These are phyloP conservation scores for Numenius arquata DNA, from an alignment of 2,113 vertebrate species.

Conservation along the genomic window DNA sequence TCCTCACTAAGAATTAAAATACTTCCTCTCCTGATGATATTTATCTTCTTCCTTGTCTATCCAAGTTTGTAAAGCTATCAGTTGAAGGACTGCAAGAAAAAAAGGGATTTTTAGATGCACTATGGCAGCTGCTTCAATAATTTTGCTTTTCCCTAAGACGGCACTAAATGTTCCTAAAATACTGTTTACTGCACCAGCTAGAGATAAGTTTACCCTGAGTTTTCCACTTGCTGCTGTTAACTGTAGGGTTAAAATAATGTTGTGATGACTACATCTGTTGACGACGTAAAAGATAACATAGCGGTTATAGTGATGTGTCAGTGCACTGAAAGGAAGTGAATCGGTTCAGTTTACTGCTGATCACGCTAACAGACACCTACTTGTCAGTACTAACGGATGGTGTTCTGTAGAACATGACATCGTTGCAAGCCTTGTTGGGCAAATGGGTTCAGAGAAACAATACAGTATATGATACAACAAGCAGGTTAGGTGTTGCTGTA, in stretches of 20 bases:
- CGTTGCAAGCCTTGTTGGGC: background rate
- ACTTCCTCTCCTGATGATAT: background rate
- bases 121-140: background rate
- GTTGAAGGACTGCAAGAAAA: background rate
- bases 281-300: background rate
- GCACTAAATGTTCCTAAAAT: background rate
- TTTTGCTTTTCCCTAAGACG: background rate
- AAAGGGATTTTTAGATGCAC: background rate
- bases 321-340: background rate
- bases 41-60: background rate
- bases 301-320: background rate
- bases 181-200: background rate
- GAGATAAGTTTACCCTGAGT: background rate
- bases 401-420: accelerated
- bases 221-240: background rate
- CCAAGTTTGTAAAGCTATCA: background rate
- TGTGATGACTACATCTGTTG: accelerated
- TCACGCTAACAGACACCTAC: background rate
- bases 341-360: background rate
- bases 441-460: background rate
- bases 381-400: background rate
- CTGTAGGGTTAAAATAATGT: background rate
- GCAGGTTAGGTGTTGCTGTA: background rate
- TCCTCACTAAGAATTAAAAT: background rate
- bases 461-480: no score